Base-by-base conservation (phyloP, 2,888 invertebrate genomes). In the Ophion slaviceki region DNA sequence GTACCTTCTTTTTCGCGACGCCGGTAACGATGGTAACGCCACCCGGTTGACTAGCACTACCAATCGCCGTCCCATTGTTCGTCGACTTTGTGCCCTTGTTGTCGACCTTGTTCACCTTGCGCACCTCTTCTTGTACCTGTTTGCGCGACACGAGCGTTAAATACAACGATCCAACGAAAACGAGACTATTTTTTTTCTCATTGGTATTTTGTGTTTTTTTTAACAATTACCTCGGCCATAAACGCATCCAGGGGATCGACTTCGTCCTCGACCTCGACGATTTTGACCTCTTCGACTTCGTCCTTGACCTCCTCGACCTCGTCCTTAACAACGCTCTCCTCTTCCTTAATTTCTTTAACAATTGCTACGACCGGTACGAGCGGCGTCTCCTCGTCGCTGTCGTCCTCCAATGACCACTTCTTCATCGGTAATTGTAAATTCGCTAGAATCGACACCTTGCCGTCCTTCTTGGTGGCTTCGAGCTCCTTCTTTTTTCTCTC, bases 201-300 rank as follows among this genome's bases (percentile, higher is more conserved):
- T 66, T 59, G 59, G 53, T 17, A 53, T 5, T 14, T 53, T 0
- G 4, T 53, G 2, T 32, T 61, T 66, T 7, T 76, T 66, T 2
- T 0, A 5, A 2, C 53, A 47, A 45, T 72, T 89, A 89, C 96
- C 94, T 97, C 98, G 94, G 97, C 96, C 99, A 99, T 99, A 92
- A 97, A 99, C 7, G 99, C 99, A 95, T 99, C 99, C 45, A 99
- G 94, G 0, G 99, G 97, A 95, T 99, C 99, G 70, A 98, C 96
- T 92, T 99, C 99, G 87, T 98, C 97, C 89, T 96, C 97, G 86
- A 95, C 95, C 78, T 94, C 94, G 68, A 94, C 94, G 67, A 89
- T 74, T 71, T 92, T 92, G 68, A 92, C 90, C 24, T 90, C 89
- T 72, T 91, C 90, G 87, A 91, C n/a, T 86, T 86, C 82, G 32